Conservation (phyloP, 2,888 invertebrate species). For the Sarcophaga variegata region DNA sequence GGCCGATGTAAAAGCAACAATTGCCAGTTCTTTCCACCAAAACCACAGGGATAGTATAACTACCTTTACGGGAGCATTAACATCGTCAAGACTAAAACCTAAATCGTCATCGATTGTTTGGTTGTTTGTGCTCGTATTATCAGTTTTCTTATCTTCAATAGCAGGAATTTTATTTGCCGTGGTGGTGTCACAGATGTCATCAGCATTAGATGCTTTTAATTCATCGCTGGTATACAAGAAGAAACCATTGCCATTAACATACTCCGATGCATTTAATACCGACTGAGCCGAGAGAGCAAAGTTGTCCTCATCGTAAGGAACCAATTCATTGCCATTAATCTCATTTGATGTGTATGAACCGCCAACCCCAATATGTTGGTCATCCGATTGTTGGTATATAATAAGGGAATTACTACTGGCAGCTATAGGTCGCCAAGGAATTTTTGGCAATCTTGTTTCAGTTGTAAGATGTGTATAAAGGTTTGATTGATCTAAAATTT, state of each 20-base stretch:
- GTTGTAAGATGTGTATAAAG: conserved; percentile 77
- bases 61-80: conserved; percentile 86
- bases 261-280: conserved; percentile 88
- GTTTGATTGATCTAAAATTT: conserved; percentile 78
- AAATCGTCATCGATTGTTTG: conserved; percentile 73
- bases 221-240: conserved; percentile 86
- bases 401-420: conserved; percentile 82
- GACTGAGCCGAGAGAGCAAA: conserved; percentile 86
- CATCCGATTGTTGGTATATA: conserved; percentile 72
- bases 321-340: conserved; percentile 73
- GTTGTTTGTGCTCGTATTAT: conserved; percentile 72
- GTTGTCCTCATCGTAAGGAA: conserved; percentile 80
- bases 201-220: conserved; percentile 65
- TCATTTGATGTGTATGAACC: conserved; percentile 49
- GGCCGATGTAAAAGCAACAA: conserved; percentile 89
- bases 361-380: conserved; percentile 60
- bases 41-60: conserved; percentile 90
- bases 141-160: conserved; percentile 62
- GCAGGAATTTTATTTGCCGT: conserved; percentile 61
- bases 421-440: conserved; percentile 90
- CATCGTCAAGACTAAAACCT: conserved; percentile 81
- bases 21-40: conserved; percentile 92
- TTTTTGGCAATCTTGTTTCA: conserved; percentile 79
- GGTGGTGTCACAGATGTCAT: conserved; percentile 62
- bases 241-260: conserved; percentile 90